Evolutionary conservation across 1,140 invertebrate species (phyloP), one percentile per base, ranked within the genome.

Genomic region (Psilanteris sp.): DNA sequence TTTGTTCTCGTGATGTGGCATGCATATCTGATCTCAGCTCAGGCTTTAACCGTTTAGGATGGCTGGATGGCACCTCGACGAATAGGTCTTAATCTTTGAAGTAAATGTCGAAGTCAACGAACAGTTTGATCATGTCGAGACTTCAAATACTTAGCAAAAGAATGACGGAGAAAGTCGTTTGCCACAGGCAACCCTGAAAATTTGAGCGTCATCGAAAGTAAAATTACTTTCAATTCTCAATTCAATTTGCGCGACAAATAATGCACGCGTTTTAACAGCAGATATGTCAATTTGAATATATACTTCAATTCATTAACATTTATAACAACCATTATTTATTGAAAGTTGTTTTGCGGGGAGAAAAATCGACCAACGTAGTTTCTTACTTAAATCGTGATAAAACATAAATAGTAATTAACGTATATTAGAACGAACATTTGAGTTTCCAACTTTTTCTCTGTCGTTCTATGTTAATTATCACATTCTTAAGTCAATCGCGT

Each of bases 51-150:
- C 52, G 64, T 57, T 64, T 22, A 34, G 50, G 31, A 48, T 52
- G 14, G 26, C 44, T 14, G 36, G 66, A 70, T 70, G 66, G 50
- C 64, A 76, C 64, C 52, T 66, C 66, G 64, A 70, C 37, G 55
- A 66, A 66, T 70, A 70, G 64, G 71, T 74, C 71, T 75, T 62
- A 75, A 75, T 68, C 62, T 66, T 39, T 34, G 29, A 16, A 29
- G 48, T 44, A 66, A 73, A 73, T 66, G 61, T 62, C 59, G 70
- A 61, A 36, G 39, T 13, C n/a, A 0, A 26, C 18, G 13, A 15
- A 1, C 31, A 29, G 11, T 26, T 59, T 32, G 29, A 54, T 62
- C 44, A 36, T 15, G 37, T 57, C 29, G 50, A 67, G 16, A 20
- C 14, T 22, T 48, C 14, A 39, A 14, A 24, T 46, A 14, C 20